Base-by-base conservation (phyloP, 2,888 invertebrate species). In the Caenorhabditis parvicauda region DNA sequence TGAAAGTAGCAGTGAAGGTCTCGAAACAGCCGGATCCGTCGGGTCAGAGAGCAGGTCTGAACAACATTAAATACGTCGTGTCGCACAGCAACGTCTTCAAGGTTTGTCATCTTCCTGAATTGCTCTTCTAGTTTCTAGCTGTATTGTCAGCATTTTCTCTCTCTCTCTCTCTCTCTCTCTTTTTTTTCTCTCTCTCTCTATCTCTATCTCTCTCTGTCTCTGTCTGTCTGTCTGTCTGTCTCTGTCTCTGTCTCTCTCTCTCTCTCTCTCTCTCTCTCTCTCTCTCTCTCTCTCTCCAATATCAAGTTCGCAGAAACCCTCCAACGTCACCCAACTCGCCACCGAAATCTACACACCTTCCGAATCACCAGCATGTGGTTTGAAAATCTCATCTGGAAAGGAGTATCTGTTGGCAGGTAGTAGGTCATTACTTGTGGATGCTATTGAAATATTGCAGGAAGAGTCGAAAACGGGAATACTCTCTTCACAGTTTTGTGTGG, bases 301-400 rank as follows among this genome's bases (percentile, higher is more conserved):
- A 39, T 17, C 6, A 6, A 39, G 19, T 48, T 57, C 35, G n/a
- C 56, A 74, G 74, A 64, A 64, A 29, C 75, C 76, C 5, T 21
- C 58, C 12, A 72, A 72, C 51, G 35, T 66, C 48, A 68, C 69
- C 19, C 41, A 51, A 2, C 70, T 78, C 7, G 75, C 78, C 2
- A 52, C 54, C 27, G 70, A 75, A 24, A 73, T 78, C 47, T 79
- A 62, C 64, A 73, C 76, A 2, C 74, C 78, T 6, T 66, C 69
- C n/a, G 77, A 79, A 32, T 59, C 75, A 2, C 72, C 76, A 21
- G 76, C 78, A 1, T 78, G 78, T 32, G 78, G 78, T 7, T 60
- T 78, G 17, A 53, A 67, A 29, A 68, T 78, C 27, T 72, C 74
- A 27, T 64, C 70, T 7, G 78, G 78, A 9, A 64, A 67, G 32